Evolutionary conservation across 1,140 invertebrate species (phyloP).

Genomic region (Prorops nasuta): DNA sequence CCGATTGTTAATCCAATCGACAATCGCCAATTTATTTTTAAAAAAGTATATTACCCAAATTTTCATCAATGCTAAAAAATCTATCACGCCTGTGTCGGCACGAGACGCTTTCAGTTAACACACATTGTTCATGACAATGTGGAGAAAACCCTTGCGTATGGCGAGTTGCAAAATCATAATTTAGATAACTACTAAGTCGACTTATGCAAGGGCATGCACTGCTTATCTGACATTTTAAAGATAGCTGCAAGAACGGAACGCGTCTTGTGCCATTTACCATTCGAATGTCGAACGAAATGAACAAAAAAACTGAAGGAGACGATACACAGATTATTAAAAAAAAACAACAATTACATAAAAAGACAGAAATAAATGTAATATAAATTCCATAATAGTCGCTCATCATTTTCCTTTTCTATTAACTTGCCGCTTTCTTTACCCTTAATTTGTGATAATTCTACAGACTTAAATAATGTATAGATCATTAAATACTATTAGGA

Average conservation of each 20-base stretch:
- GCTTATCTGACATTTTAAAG: slow-evolving; percentile 7
- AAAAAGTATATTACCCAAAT: too few relatives aligned
- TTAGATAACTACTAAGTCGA: slow-evolving; percentile 13
- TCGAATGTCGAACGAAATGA: slow-evolving; percentile 18
- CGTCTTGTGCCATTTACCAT: slow-evolving; percentile 20
- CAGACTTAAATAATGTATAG: too few relatives aligned
- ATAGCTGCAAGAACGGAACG: slow-evolving; percentile 9
- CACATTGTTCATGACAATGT: slow-evolving; percentile 5
- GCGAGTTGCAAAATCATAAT: slow-evolving; percentile 16
- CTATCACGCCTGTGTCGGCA: slow-evolving; percentile 25
- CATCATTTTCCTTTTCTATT: slow-evolving; percentile 3
- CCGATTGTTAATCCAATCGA: too few relatives aligned
- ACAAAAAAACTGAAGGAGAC: slow-evolving; percentile 13
- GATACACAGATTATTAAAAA: slow-evolving; percentile 31
- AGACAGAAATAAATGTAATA: slow-evolving; percentile 54
- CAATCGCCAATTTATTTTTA: too few relatives aligned
- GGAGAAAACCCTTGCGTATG: slow-evolving; percentile 12
- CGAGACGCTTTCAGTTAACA: slow-evolving; percentile 22
- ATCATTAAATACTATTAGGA: too few relatives aligned
- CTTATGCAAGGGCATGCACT: slow-evolving; percentile 15
- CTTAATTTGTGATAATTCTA: too few relatives aligned
- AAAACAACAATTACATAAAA: slow-evolving; percentile 38
- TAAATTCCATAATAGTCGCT: slow-evolving; percentile 45
- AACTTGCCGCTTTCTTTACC: slow-evolving; percentile 5
- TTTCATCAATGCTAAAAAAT: too few relatives aligned